Base-by-base conservation (phyloP, 2,888 invertebrate genomes). In the Oscheius sp. region DNA sequence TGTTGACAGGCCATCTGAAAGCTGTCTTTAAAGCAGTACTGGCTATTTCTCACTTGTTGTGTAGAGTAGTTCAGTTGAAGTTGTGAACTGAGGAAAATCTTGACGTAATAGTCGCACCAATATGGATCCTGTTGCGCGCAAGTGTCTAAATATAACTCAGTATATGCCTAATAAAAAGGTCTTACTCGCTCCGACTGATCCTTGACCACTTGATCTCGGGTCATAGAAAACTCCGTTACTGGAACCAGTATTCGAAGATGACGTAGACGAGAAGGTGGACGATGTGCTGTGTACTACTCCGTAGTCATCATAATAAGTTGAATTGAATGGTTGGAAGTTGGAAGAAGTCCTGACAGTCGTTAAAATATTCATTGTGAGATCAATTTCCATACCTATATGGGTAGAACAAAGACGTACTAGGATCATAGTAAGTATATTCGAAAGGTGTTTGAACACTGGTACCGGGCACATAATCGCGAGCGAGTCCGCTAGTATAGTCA, bases 61-160 rank as follows among this genome's bases (percentile, higher is more conserved):
- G 76, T 73, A 7, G 57, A 55, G 32, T 70, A 70, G 47, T 78
- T 71, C 55, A 77, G 77, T 47, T 73, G 73, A 55, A 70, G 72
- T 37, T 70, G 65, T 33, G 80, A 76, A 55, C 70, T 80, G 70
- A 78, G 48, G 62, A 71, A 80, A 50, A 76, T 70, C 7, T 75
- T 73, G 37, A 82, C 82, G 70, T 82, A 82, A 35, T 79, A 75
- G 48, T 75, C 70, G 68, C 82, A 82, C 82, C 82, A 82, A 66
- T 82, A 82, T 21, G 82, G 82, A 73, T 82, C 82, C 37, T 74
- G 55, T 9, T 73, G 72, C 4, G 74, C 65, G 70, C 82, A 82
- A 33, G 59, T 53, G n/a, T 62, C 72, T 72, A 47, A 70, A 70
- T 7, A 42, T 21, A 21, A 21, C 21, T 21, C 21, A 21, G 21